A percentile compares a stretch with the other conserved stretches of the same genome.
These are phyloP conservation scores for Hololepta plana DNA, from an alignment of 2,888 invertebrate species.

Conservation along the genomic window DNA sequence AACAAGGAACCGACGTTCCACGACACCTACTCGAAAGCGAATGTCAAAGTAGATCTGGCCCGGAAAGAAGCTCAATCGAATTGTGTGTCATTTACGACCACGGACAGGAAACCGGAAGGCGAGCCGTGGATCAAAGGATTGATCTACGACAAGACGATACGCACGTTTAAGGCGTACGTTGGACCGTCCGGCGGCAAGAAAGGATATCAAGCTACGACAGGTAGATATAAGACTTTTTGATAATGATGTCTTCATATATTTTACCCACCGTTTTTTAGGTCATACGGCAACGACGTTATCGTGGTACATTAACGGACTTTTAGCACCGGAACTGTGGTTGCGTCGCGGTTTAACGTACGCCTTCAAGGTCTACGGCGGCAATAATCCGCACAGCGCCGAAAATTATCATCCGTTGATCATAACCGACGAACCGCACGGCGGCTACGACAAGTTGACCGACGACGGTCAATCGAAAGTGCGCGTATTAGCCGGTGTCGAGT, in stretches of 20 bases:
- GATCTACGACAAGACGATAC: constrained; percentile 48
- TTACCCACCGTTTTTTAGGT: constrained; percentile 30
- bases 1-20: constrained; percentile 71
- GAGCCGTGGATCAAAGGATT: constrained; percentile 41
- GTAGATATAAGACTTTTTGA: constrained; percentile 20
- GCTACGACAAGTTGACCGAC: constrained; percentile 55
- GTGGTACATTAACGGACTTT: constrained; percentile 85
- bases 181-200: constrained; percentile 70
- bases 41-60: constrained; percentile 47
- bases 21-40: constrained; percentile 54
- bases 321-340: constrained; percentile 76
- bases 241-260: too few species aligned
- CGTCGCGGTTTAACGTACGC: constrained; percentile 70
- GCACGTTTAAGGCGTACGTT: constrained; percentile 62
- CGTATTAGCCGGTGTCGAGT: constrained; percentile 63
- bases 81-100: constrained; percentile 53
- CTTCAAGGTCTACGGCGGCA: constrained; percentile 67
- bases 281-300: constrained; percentile 55
- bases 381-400: constrained; percentile 71
- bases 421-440: constrained; percentile 69
- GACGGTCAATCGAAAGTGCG: constrained; percentile 51
- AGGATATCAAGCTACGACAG: constrained; percentile 57
- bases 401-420: constrained; percentile 82
- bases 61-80: constrained; percentile 43
- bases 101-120: constrained; percentile 20